Base-by-base conservation (phyloP, 2,113 vertebrate species). In the Archilochus colubris region DNA sequence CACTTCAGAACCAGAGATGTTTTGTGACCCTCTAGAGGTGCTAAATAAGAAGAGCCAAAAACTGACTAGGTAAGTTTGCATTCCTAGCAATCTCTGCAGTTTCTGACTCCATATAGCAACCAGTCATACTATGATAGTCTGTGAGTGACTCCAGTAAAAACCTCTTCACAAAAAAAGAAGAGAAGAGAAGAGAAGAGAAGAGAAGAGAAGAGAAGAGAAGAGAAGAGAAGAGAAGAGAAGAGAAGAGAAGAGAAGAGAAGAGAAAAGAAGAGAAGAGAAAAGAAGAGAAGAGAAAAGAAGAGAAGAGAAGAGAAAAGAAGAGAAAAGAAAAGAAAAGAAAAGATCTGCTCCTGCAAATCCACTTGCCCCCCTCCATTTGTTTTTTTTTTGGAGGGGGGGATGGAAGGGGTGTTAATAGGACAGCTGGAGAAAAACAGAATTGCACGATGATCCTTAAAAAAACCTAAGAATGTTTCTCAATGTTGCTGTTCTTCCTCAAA, bases 351-450 rank as follows among this genome's bases (percentile, higher is more conserved):
- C 33, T 33, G 33, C 33, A 33, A 33, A 33, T 33, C 38, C 38
- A 40, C 38, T 40, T 40, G 9, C 38, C 38, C 38, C 38, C 33
- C 33, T 33, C 33, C 33, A 33, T 33, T 33, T 33, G 8, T 11
- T 17, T 22, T 50, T 58, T n/a, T 14, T 10, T 18, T 25, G 10
- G 5, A 5, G 24, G 3, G 24, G 2, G 6, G 4, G 8, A 7
- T 20, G 9, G 20, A 48, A 10, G 25, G 12, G 9, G 20, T 18
- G 19, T 19, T 48, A 40, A 40, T 40, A 40, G 20, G 46, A 20
- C 46, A 48, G 19, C 46, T 21, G 46, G 23, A 25, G 23, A 54
- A 57, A 84, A 66, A 67, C 19, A 63, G 10, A 55, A 75, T 53
- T 85, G 38, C 61, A 22, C 25, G 9, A 76, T 80, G 51, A 88